These are phyloP conservation scores for Myoxocephalus aenaeus DNA, from an alignment of 2,797 vertebrate species.

Conservation along the genomic window DNA sequence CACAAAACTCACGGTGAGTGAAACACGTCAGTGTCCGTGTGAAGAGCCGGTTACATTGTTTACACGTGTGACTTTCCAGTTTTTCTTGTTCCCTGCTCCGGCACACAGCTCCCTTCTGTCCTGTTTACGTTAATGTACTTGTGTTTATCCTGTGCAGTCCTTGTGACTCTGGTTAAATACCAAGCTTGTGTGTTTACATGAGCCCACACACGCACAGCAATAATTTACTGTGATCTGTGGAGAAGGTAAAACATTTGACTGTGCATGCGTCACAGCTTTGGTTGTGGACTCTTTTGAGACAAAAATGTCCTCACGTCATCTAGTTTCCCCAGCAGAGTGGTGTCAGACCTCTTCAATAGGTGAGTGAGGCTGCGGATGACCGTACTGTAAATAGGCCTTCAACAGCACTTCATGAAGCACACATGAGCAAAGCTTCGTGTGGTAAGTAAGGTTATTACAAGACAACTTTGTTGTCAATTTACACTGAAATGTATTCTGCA, in stretches of 20 bases:
- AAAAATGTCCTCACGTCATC: conserved; percentile 35
- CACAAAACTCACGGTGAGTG: conserved; percentile 7
- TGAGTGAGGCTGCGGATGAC: conserved; percentile 23
- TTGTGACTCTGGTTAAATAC: conserved; percentile 52
- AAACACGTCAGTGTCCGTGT: conserved; percentile 2
- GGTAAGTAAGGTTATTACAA: not conserved
- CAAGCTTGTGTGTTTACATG: conserved; percentile 54
- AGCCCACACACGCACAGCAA: conserved; percentile 53
- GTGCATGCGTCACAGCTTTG: conserved; percentile 58
- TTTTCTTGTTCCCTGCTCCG: conserved; percentile 46
- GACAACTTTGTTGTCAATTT: not conserved
- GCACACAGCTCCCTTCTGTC: conserved; percentile 27
- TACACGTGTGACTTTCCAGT: conserved; percentile 55
- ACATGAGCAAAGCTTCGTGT: conserved; percentile 23
- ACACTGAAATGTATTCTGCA: no score
- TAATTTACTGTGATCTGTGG: conserved; percentile 47
- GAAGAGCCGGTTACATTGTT: conserved; percentile 30
- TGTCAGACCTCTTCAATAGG: conserved; percentile 28
- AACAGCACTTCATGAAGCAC: conserved; percentile 24
- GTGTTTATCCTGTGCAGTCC: conserved; percentile 63
- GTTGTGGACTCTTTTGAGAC: conserved; percentile 39
- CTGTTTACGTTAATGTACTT: conserved; percentile 59
- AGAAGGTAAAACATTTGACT: conserved; percentile 53
- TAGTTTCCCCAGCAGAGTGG: conserved; percentile 8
- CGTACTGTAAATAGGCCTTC: conserved; percentile 30